Evolutionary conservation across 2,797 vertebrate species (phyloP).

Genomic region (Enteromius fasciolatus): DNA sequence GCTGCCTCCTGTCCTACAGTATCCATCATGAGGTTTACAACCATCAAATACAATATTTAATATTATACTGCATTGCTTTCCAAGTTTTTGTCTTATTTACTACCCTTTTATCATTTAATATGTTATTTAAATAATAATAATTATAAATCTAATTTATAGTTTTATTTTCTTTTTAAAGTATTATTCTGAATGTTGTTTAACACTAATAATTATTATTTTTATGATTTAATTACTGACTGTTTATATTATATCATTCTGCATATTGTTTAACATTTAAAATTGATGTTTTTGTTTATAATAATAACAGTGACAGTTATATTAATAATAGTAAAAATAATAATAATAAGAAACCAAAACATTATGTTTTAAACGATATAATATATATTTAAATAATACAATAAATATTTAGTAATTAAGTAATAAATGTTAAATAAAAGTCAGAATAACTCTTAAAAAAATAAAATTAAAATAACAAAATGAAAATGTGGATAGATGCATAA

Average conservation of each 20-base stretch:
- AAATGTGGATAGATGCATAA: not conserved
- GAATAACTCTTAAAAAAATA: not conserved
- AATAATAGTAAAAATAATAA: not conserved
- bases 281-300: not conserved
- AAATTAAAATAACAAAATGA: not conserved
- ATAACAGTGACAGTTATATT: no score
- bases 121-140: not conserved
- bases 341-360: not conserved
- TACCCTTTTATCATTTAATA: not conserved
- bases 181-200: not conserved
- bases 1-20: not conserved
- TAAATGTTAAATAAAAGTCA: not conserved
- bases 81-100: not conserved
- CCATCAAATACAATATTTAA: not conserved
- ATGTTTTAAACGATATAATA: not conserved
- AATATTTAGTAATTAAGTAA: not conserved
- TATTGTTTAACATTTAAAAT: not conserved
- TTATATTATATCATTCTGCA: not conserved
- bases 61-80: not conserved
- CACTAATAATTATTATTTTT: not conserved
- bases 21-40: not conserved
- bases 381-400: no score
- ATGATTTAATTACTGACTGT: not conserved
- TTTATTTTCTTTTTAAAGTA: not conserved
- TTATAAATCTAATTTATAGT: not conserved